Conservation (phyloP, 1,140 invertebrate genomes). For the Probaryconus sp. region DNA sequence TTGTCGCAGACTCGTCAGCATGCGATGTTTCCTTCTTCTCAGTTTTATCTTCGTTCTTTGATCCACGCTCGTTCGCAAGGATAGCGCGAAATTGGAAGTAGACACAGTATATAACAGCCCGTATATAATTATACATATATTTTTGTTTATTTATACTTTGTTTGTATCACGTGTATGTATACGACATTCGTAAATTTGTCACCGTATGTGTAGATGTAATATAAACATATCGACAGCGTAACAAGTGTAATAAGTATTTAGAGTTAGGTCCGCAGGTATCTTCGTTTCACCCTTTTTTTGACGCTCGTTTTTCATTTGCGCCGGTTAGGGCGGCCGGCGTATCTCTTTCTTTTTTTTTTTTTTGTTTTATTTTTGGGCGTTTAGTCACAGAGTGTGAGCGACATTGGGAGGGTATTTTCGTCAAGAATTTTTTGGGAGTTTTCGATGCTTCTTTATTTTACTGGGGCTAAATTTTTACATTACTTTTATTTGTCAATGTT, state of each 20-base stretch:
- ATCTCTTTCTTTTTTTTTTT: conserved; percentile 5
- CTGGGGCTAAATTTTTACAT: too few species aligned
- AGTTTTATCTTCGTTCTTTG: background rate
- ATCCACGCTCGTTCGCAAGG: conserved; percentile 62
- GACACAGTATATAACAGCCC: conserved; percentile 73
- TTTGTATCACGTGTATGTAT: conserved; percentile 68
- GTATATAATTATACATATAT: conserved; percentile 72
- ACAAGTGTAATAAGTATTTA: conserved; percentile 74
- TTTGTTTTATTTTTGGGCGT: conserved; percentile 3
- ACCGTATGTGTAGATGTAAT: conserved; percentile 69
- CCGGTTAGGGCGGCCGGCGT: conserved; percentile 34
- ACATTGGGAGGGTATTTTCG: conserved; percentile 47
- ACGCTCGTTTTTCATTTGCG: conserved; percentile 13
- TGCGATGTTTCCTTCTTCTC: background rate
- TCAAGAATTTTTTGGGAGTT: conserved; percentile 18
- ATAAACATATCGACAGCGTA: conserved; percentile 76
- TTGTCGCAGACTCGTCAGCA: background rate
- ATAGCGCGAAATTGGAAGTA: conserved; percentile 68
- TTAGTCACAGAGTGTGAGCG: conserved; percentile 33
- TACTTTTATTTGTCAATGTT: too few species aligned
- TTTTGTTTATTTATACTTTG: conserved; percentile 52
- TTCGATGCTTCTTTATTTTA: conserved; percentile 14
- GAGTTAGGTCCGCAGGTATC: conserved; percentile 71
- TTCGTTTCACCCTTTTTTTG: conserved; percentile 56
- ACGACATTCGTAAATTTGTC: conserved; percentile 71